A percentile compares a stretch with the other conserved stretches of the same genome.
phyloP scores from a whole-genome alignment of 2,113 vertebrate species.

The Albula glossodonta region DNA sequence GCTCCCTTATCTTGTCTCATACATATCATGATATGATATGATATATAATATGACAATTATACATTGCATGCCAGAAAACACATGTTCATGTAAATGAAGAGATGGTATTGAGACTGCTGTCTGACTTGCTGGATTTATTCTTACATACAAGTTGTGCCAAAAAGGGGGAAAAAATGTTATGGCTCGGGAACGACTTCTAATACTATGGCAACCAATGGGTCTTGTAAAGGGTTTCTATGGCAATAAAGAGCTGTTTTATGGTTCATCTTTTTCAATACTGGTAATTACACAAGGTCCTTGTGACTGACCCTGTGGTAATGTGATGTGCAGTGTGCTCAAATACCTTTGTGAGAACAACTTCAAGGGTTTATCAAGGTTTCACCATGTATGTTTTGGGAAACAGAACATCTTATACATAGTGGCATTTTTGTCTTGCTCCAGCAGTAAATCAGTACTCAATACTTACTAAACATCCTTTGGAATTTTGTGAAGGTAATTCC shows the following conservation, averaged over 20 bases:
- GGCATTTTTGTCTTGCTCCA: not conserved
- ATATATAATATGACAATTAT: too few species aligned
- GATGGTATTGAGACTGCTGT: too few species aligned
- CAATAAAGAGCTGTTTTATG: not conserved
- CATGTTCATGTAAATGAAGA: too few species aligned
- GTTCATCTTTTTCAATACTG: not conserved
- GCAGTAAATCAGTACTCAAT: not conserved
- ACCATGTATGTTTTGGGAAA: not conserved
- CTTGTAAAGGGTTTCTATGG: not conserved
- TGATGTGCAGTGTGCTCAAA: not conserved
- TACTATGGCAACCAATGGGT: conserved; percentile 6
- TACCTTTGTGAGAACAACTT: not conserved
- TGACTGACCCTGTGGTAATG: conserved; percentile 1
- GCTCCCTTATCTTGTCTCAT: too few species aligned
- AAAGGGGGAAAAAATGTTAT: not conserved
- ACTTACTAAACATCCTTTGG: not conserved
- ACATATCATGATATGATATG: too few species aligned
- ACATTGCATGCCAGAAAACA: too few species aligned
- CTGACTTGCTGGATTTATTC: not conserved
- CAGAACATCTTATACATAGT: not conserved
- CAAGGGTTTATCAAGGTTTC: not conserved
- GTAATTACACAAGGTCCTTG: not conserved
- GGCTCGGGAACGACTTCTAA: not conserved
- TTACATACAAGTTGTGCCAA: not conserved
- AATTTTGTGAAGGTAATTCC: not conserved